Evolutionary conservation across 2,113 vertebrate species (phyloP).

Genomic region (Odontophorus gujanensis): DNA sequence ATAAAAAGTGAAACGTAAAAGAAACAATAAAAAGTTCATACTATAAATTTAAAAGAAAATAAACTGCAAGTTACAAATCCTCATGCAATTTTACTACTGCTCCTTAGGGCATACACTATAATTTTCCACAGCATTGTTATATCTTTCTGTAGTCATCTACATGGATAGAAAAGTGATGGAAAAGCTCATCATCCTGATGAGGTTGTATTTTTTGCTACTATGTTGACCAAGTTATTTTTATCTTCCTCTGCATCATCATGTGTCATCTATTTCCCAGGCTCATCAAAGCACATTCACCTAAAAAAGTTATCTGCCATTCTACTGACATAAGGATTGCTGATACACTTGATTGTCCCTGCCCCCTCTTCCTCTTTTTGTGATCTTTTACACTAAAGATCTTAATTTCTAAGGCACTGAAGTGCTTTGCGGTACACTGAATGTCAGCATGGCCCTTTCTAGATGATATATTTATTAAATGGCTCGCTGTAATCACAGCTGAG

Average conservation of each 20-base stretch:
- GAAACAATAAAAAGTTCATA: not conserved
- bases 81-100: not conserved
- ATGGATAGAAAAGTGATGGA: not conserved
- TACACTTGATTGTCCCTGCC: not conserved
- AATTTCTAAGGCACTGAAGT: constrained; percentile 10
- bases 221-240: constrained; percentile 43
- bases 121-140: not conserved
- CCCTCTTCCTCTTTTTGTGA: not conserved
- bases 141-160: not conserved
- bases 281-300: constrained; percentile 31
- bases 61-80: not conserved
- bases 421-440: not conserved
- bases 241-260: not conserved
- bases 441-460: not conserved
- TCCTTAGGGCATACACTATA: not conserved
- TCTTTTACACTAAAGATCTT: not conserved
- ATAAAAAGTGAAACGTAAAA: not conserved
- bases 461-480: constrained; percentile 5
- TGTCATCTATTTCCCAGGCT: not conserved
- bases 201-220: not conserved
- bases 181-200: constrained; percentile 25
- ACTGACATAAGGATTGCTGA: not conserved
- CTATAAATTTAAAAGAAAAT: not conserved
- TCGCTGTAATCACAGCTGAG: not conserved
- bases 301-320: not conserved